Evolutionary conservation across 2,888 invertebrate genomes (phyloP), one percentile per base, ranked within the genome.

Genomic region (Sipha maydis): DNA sequence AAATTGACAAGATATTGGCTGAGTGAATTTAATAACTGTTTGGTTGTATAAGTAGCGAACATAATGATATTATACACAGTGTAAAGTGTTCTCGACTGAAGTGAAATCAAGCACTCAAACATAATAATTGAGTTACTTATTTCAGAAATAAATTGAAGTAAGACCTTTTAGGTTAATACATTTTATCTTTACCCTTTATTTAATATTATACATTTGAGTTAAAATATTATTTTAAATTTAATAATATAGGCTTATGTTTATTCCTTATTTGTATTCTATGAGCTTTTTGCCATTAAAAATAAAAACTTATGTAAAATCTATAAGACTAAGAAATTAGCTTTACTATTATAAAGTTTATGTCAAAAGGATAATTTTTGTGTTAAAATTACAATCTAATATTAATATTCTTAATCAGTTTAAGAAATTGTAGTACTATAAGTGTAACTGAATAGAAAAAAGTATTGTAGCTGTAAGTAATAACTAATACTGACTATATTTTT

Each of bases 11-110:
- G 3, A 80, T 67, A 38, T 28, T 8, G 19, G 19, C 19, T 38
- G 61, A 8, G 80, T 79, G n/a, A 80, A 80, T 61, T 11, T 34
- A 73, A n/a, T 67, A 67, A 80, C 67, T 67, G 38, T n/a, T 80
- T 8, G n/a, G 80, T 61, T 7, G 14, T 38, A 19, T 38, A 67
- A 38, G 38, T 80, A 67, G 38, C 38, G 80, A 67, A 67, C 61
- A n/a, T 80, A 80, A 80, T 80, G 8, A n/a, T 67, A 67, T 80
- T 80, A 80, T 56, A 31, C 28, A 19, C 25, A 5, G 34, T 79
- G 25, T 61, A n/a, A 61, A 79, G 31, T 61, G 38, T 61, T 79
- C 34, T 79, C 17, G n/a, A 61, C 56, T 79, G 14, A 61, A 79
- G 79, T 34, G 79, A 38, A 38, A 61, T 79, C 14, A 61, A 61